Base-by-base conservation (phyloP, 2,113 vertebrate species). In the Macquaria ambigua region DNA sequence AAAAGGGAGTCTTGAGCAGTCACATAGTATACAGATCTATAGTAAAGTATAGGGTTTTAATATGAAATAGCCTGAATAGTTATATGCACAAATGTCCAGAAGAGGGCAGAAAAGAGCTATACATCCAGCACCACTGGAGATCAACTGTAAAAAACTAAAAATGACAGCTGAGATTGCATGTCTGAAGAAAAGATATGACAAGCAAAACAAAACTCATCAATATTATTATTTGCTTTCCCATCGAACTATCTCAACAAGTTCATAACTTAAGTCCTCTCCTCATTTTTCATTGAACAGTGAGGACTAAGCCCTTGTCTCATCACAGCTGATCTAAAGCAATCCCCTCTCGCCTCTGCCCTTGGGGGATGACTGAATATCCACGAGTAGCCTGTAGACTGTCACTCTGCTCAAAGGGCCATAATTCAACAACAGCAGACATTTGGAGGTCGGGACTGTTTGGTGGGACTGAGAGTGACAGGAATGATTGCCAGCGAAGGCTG, bases 61-160 rank as follows among this genome's bases (percentile, higher is more conserved):
- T 43, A 50, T 56, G 4, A 50, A 77, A 72, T 37, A 56, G 43
- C 0, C 12, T n/a, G 18, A 84, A 43, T 25, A 39, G 25, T 37
- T 73, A 53, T 87, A 37, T 25, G 12, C 31, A 43, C 11, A 84
- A n/a, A 73, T 64, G 50, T 74, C 93, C 94, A 93, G 83, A 62
- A 92, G 94, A 90, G 93, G 93, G 94, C 93, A 95, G 89, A 73
- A 87, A 70, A 90, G 92, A 93, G 84, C 91, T 89, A 50, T 41
- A 18, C 3, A 77, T 83, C 5, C 2, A 21, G 28, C 58, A 46
- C 16, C 4, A 78, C 31, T 12, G 4, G 2, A 72, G 37, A 6
- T 62, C 21, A 55, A 21, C 37, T 37, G 31, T 34, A 12, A 68
- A 69, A 77, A 48, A 74, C 39, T 14, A 28, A 18, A 58, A 37